Evolutionary conservation across 2,888 invertebrate species (phyloP), one percentile per base, ranked within the genome.

Genomic region (Xylota sylvarum): DNA sequence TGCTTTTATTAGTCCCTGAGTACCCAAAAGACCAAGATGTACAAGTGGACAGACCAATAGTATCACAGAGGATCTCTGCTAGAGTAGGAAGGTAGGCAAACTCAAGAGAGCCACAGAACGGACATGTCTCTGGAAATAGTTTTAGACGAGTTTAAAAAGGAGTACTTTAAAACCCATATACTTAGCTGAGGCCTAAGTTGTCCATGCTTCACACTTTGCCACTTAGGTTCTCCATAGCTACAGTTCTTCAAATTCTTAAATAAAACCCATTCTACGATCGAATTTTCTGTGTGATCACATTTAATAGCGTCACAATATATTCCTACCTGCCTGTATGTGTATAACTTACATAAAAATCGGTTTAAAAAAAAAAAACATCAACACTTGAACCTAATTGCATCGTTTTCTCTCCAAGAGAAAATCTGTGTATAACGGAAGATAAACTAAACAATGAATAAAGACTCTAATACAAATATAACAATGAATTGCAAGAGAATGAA

Each of bases 361-460:
- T 52, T n/a, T 12, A 43, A 43, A 43, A 23, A 62, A 62, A 43
- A 62, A 23, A 60, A 60, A 60, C 4, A 60, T n/a, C 19, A 67
- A 69, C 69, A 40, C 7, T 69, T 69, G 5, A 14, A 14, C 50
- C 32, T 46, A 48, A 9, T n/a, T 9, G 37, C 3, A 14, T 40
- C 12, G 23, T 14, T 55, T 14, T 14, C 12, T n/a, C 23, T 14
- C n/a, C 14, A 30, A 40, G 12, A 17, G 40, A 27, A 30, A 43
- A 67, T 67, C 5, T 14, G 35, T 43, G 10, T 19, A n/a, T 10
- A 67, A 69, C 35, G 32, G 48, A 62, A 27, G 5, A 46, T 55
- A 48, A 69, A 69, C 60, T 60, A 43, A 60, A 62, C 17, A 70
- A 60, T 60, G 37, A 60, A 17, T 58, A 50, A 48, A 72, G 58